These are phyloP conservation scores for Theonella swinhoei DNA, from an alignment of 37 sponge, comb jelly and placozoan genomes.

Conservation along the genomic window DNA sequence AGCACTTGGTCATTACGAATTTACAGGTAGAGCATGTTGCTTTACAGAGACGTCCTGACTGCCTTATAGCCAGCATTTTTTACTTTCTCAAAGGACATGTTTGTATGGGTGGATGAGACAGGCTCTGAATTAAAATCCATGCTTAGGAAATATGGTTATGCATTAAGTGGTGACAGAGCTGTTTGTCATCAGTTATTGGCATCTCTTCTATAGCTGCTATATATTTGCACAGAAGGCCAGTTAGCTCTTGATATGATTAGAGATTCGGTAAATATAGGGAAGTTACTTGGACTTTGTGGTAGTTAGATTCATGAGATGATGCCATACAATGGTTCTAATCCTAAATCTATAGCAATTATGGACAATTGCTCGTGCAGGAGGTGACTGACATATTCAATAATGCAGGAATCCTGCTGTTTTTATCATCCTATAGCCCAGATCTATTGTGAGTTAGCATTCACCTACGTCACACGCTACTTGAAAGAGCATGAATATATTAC, in stretches of 20 bases:
- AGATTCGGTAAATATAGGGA: not conserved
- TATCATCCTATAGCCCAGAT: slow-evolving; percentile 15
- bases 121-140: too few relatives aligned
- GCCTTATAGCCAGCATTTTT: too few relatives aligned
- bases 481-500: not conserved
- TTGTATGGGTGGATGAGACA: too few relatives aligned
- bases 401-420: not conserved
- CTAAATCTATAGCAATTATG: slow-evolving; percentile 6
- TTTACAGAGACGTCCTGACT: too few relatives aligned
- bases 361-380: not conserved
- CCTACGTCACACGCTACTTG: not conserved
- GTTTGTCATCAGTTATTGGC: not conserved
- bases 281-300: slow-evolving; percentile 5
- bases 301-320: not conserved
- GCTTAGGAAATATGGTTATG: slow-evolving; percentile 10
- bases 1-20: too few relatives aligned
- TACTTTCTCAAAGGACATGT: too few relatives aligned
- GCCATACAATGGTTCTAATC: not conserved
- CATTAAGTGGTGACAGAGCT: slow-evolving; percentile 1
- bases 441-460: not conserved
- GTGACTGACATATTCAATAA: not conserved
- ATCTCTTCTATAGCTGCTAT: slow-evolving; percentile 21
- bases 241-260: not conserved
- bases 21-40: too few relatives aligned
- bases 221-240: not conserved